Evolutionary conservation across 1,140 invertebrate species (phyloP).

Genomic region (Drosophila arizonae): DNA sequence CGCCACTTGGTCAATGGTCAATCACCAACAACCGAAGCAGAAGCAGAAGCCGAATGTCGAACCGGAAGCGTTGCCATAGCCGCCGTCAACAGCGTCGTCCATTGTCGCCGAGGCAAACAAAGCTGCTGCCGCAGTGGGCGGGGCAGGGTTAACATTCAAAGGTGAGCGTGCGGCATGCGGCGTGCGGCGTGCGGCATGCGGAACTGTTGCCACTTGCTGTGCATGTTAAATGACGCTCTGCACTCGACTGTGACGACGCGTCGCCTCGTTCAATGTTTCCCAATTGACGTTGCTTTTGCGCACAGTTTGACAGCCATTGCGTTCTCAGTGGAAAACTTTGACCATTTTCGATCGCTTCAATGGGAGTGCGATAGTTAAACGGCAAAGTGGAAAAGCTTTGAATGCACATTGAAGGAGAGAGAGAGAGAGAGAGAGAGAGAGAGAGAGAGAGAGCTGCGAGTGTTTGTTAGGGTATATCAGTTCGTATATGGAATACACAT

Average conservation of each 20-base stretch:
- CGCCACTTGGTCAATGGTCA: slow-evolving; percentile 50
- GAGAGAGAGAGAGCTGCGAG: too few relatives aligned
- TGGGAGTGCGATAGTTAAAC: too few relatives aligned
- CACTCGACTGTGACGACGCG: slow-evolving; percentile 31
- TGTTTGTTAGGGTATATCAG: too few relatives aligned
- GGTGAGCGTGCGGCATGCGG: background rate
- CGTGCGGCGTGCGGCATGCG: slow-evolving; percentile 22
- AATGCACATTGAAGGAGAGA: too few relatives aligned
- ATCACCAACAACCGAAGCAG: background rate
- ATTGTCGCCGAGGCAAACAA: slow-evolving; percentile 25
- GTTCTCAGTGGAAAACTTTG: too few relatives aligned
- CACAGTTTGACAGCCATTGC: background rate
- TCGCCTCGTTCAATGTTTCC: background rate
- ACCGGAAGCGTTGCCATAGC: slow-evolving; percentile 69
- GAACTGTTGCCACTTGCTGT: slow-evolving; percentile 46
- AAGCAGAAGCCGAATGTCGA: slow-evolving; percentile 9
- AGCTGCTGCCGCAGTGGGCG: background rate
- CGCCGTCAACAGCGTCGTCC: slow-evolving; percentile 21
- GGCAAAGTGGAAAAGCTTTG: too few relatives aligned
- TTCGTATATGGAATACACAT: too few relatives aligned
- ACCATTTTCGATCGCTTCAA: too few relatives aligned
- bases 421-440: too few relatives aligned
- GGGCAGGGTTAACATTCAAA: background rate
- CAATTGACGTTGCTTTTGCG: background rate
- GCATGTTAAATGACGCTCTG: slow-evolving; percentile 53